These are phyloP conservation scores for Silurus aristotelis DNA, from an alignment of 2,797 vertebrate genomes.

Conservation along the genomic window DNA sequence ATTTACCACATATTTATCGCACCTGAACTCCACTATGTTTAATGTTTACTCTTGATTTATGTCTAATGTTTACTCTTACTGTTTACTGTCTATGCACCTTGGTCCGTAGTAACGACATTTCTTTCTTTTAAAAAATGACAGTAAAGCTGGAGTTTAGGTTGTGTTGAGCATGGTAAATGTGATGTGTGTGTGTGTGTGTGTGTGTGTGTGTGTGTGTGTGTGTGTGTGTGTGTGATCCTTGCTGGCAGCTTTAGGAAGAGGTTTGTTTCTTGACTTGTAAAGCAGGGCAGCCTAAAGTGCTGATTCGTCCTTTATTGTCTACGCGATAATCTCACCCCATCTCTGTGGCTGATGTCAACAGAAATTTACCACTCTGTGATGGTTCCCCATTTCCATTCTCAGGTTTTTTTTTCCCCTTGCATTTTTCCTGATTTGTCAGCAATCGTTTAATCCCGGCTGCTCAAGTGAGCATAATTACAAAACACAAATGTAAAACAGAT, in stretches of 20 bases:
- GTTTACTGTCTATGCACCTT: too few relatives aligned
- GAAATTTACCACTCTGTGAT: constrained; percentile 36
- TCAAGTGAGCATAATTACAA: constrained; percentile 82
- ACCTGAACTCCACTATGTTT: too few relatives aligned
- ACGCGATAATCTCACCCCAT: constrained; percentile 36
- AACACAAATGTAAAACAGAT: constrained; percentile 83
- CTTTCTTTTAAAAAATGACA: too few relatives aligned
- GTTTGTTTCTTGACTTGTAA: constrained; percentile 62
- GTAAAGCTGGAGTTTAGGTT: too few relatives aligned
- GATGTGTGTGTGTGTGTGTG: too few relatives aligned
- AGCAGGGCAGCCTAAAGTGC: constrained; percentile 42
- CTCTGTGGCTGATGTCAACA: constrained; percentile 53
- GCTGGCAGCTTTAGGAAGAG: background rate
- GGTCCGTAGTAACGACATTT: too few relatives aligned
- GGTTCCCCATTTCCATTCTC: constrained; percentile 40
- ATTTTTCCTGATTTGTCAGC: constrained; percentile 61
- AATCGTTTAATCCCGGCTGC: constrained; percentile 80
- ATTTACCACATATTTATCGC: too few relatives aligned
- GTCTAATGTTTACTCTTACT: too few relatives aligned
- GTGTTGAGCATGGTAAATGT: too few relatives aligned
- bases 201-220: too few relatives aligned
- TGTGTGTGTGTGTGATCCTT: background rate
- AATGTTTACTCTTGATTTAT: too few relatives aligned
- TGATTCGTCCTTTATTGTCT: constrained; percentile 50
- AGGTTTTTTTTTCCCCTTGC: constrained; percentile 9